A percentile compares a stretch with the other conserved stretches of the same genome.
These are phyloP conservation scores for Tubulanus polymorphus DNA, from an alignment of 2,888 invertebrate genomes.

Conservation along the genomic window DNA sequence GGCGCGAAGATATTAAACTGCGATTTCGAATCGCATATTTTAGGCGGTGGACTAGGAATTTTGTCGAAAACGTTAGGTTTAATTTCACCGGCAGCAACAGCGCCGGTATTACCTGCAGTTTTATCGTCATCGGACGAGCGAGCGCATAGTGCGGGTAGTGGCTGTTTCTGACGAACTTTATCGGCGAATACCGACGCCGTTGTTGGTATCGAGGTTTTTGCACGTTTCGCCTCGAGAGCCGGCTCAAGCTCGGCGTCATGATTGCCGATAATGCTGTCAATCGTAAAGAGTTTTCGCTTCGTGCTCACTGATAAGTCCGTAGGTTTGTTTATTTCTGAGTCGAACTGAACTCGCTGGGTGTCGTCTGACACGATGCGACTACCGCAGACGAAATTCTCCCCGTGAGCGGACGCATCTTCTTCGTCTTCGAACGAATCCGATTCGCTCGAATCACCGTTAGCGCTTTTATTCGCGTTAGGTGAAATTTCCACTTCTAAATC, in stretches of 20 bases:
- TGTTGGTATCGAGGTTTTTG: constrained; percentile 1
- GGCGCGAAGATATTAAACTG: constrained; percentile 28
- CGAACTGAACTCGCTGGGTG: too few relatives aligned
- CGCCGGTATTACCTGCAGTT: constrained; percentile 2
- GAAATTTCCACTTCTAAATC: background rate
- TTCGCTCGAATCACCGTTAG: too few relatives aligned
- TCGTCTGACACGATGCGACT: too few relatives aligned
- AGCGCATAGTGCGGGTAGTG: too few relatives aligned
- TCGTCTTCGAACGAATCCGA: background rate
- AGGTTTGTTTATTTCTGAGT: background rate
- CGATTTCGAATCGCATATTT: constrained; percentile 39
- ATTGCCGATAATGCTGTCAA: constrained; percentile 45
- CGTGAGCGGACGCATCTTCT: background rate
- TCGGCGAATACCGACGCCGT: background rate
- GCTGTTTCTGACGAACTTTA: too few relatives aligned
- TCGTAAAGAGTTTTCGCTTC: constrained; percentile 29
- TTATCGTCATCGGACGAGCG: constrained; percentile 5
- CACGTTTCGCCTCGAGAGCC: background rate
- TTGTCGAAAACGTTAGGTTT: constrained; percentile 43
- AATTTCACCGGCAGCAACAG: constrained; percentile 21
- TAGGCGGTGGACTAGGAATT: constrained; percentile 47
- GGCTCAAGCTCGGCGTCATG: constrained; percentile 10
- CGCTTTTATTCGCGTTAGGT: too few relatives aligned
- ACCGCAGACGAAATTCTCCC: background rate
- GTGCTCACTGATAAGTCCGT: background rate